Evolutionary conservation across 2,113 vertebrate species (phyloP).

Genomic region (Oryctolagus cuniculus): mOryCun1.1 NC_091439.1:65334001-65334500

Average conservation of each 20-base stretch:
- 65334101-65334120: neutral
- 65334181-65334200: neutral
- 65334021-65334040: too few relatives aligned
- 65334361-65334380: neutral
- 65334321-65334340: neutral
- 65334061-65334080: neutral
- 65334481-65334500: neutral
- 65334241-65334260: too few relatives aligned
- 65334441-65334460: fast-evolving
- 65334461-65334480: neutral
- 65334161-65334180: neutral
- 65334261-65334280: neutral
- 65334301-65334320: neutral
- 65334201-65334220: neutral
- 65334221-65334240: neutral
- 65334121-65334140: neutral
- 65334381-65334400: neutral
- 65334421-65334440: neutral
- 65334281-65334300: neutral
- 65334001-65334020: too few relatives aligned
- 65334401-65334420: neutral
- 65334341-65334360: neutral
- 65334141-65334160: neutral
- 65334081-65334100: too few relatives aligned
- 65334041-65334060: neutral